Percentiles rank a stretch among this genome's conserved stretches.
These are phyloP conservation scores for Nymphalis io DNA, from an alignment of 1,140 invertebrate genomes.

Conservation along the genomic window DNA sequence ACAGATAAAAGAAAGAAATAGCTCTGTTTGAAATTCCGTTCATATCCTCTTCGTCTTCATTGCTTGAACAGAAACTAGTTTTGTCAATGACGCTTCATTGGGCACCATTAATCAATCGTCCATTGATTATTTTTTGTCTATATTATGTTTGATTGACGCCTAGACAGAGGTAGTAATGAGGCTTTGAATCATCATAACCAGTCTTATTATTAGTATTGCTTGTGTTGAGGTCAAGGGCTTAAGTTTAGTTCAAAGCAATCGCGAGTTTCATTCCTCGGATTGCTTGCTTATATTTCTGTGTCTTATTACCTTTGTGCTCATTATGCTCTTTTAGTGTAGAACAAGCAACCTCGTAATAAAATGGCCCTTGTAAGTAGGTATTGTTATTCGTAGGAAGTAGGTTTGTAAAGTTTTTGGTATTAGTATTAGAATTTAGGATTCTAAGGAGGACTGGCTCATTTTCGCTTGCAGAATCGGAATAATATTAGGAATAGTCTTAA, in stretches of 20 bases:
- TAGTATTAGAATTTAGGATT: no score
- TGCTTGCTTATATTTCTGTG: no score
- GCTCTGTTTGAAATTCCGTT: neutral
- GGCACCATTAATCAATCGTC: conserved; percentile 63
- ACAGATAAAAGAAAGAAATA: neutral
- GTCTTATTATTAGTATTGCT: conserved; percentile 24
- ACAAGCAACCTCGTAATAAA: no score
- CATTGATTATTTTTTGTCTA: conserved; percentile 57
- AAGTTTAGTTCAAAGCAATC: neutral
- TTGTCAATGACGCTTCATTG: conserved; percentile 59
- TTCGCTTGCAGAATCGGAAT: no score
- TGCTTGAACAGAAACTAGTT: conserved; percentile 35
- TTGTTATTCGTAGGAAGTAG: no score
- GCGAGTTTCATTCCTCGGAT: no score
- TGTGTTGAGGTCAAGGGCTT: conserved; percentile 28
- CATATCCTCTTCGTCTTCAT: conserved; percentile 13
- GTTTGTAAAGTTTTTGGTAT: no score
- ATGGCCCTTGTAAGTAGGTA: no score
- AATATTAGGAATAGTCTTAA: no score
- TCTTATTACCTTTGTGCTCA: no score
- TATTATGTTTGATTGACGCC: conserved; percentile 60
- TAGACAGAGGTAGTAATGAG: conserved; percentile 71
- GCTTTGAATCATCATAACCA: conserved; percentile 10
- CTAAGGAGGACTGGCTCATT: no score
- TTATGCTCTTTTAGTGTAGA: no score